Percentiles rank a stretch among this genome's conserved stretches.
phyloP scores from a whole-genome alignment of 2,888 invertebrate species.

The Limnephilus lunatus region DNA sequence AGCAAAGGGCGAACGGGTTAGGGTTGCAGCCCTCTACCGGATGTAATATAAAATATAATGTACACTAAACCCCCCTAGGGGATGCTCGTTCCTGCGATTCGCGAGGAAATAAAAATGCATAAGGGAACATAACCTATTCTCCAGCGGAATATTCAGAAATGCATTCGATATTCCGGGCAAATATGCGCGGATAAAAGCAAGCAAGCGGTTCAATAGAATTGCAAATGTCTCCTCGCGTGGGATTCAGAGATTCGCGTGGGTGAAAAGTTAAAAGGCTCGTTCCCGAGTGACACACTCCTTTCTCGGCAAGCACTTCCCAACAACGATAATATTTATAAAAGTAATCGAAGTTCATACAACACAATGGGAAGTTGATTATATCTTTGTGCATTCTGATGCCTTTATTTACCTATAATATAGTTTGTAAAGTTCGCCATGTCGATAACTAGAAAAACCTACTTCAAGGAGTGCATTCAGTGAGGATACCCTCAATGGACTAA shows the following conservation, averaged over 20 bases:
- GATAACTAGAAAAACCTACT: not conserved
- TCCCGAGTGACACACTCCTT: slow-evolving; percentile 1
- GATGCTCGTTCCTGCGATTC: not conserved
- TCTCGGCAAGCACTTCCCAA: not conserved
- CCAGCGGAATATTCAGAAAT: not conserved
- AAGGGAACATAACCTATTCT: not conserved
- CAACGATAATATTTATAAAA: not conserved
- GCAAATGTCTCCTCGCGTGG: not conserved
- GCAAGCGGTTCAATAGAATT: not conserved
- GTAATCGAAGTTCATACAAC: not conserved
- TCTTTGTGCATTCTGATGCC: not conserved
- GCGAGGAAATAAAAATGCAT: not conserved
- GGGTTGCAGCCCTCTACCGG: slow-evolving; percentile 11
- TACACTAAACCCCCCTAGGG: not conserved
- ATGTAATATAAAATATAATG: slow-evolving; percentile 14
- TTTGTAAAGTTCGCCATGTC: not conserved
- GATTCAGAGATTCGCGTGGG: slow-evolving; percentile 2
- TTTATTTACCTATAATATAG: not conserved
- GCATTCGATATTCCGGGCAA: not conserved
- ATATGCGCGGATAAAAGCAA: not conserved
- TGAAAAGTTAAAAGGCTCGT: not conserved
- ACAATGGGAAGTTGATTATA: not conserved
- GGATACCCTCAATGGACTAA: not conserved
- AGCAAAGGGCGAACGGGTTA: slow-evolving; percentile 14
- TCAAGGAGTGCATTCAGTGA: not conserved